phyloP scores from a whole-genome alignment of 2,113 vertebrate genomes.

The Phocoena sinus region DNA sequence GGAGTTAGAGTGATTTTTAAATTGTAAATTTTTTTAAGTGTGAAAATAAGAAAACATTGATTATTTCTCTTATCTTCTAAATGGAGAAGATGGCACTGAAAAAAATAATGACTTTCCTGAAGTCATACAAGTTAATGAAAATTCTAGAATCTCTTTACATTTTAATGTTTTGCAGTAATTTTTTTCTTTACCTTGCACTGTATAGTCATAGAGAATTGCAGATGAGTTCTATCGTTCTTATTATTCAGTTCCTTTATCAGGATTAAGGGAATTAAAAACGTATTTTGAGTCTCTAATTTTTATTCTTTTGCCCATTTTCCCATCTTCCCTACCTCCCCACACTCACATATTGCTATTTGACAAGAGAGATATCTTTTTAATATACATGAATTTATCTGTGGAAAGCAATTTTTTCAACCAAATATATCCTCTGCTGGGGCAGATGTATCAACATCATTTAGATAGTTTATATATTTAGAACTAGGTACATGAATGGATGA shows the following conservation, averaged over 20 bases:
- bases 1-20: not conserved
- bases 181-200: not conserved
- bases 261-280: constrained; percentile 15
- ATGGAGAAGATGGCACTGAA: not conserved
- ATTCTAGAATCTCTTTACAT: not conserved
- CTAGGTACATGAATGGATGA: not conserved
- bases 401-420: not conserved
- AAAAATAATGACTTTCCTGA: not conserved
- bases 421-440: constrained; percentile 27
- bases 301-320: not conserved
- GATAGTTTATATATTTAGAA: constrained; percentile 44
- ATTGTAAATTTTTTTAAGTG: not conserved
- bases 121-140: not conserved
- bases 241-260: not conserved
- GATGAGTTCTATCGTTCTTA: not conserved
- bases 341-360: not conserved
- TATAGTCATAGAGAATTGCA: not conserved
- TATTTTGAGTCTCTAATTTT: not conserved
- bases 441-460: not conserved
- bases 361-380: constrained; percentile 23
- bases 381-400: constrained; percentile 39
- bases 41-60: not conserved
- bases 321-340: not conserved
- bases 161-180: not conserved
- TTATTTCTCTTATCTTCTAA: not conserved